Percentiles rank a stretch among this genome's conserved stretches.
Conservation (phyloP, 2,888 invertebrate genomes). For the Mythimna vitellina region DNA sequence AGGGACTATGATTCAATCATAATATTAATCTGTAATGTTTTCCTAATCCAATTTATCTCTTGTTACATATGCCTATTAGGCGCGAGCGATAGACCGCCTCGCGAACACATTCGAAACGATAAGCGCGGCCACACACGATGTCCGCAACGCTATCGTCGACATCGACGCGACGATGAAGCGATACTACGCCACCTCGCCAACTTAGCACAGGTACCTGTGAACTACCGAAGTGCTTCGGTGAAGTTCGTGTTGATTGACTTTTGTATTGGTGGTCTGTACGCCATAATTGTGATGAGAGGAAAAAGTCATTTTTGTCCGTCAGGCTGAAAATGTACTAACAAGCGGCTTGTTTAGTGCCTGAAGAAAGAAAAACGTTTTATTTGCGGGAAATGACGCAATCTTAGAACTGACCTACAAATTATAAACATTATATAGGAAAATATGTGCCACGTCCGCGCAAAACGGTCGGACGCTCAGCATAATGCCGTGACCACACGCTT, state of each 20-base stretch:
- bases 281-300: background rate
- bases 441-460: no score
- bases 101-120: constrained; percentile 82
- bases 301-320: background rate
- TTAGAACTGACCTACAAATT: no score
- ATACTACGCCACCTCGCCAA: constrained; percentile 79
- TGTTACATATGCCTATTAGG: constrained; percentile 68
- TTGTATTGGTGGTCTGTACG: constrained; percentile 8
- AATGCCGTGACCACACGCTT: no score
- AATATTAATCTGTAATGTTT: no score
- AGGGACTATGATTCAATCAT: no score
- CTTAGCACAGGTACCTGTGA: constrained; percentile 78
- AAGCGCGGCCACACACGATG: constrained; percentile 78
- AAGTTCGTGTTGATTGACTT: constrained; percentile 31
- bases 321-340: background rate
- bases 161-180: constrained; percentile 85
- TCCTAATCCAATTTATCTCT: no score
- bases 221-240: constrained; percentile 35
- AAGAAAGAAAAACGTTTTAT: background rate
- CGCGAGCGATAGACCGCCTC: constrained; percentile 82
- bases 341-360: background rate
- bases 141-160: constrained; percentile 81
- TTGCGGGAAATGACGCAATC: no score
- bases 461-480: no score
- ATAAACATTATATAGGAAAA: no score